Evolutionary conservation across 1,140 invertebrate genomes (phyloP).

Genomic region (Neodiprion fabricii): DNA sequence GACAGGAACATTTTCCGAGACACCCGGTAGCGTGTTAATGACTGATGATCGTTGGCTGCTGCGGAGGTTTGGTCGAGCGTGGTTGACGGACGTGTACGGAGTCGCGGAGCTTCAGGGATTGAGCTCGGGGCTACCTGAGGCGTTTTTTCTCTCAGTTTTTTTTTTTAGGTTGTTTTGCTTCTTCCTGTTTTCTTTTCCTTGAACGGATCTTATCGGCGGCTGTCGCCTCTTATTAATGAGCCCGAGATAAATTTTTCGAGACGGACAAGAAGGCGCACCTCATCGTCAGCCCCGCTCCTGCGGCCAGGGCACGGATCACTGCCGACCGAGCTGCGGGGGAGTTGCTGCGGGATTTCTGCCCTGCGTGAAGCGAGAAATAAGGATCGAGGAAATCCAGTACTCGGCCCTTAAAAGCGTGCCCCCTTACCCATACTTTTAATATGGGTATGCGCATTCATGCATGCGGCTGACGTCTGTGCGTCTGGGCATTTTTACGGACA

Average conservation of each 20-base stretch:
- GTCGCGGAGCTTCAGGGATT: neutral
- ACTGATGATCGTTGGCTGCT: neutral
- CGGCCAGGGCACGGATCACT: neutral
- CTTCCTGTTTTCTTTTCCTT: neutral
- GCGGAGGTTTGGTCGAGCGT: neutral
- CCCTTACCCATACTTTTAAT: no score
- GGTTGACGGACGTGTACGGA: conserved; percentile 6
- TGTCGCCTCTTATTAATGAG: conserved; percentile 47
- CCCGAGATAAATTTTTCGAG: conserved; percentile 35
- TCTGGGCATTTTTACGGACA: no score
- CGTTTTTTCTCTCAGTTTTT: neutral
- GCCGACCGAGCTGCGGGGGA: no score
- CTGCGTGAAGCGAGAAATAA: no score
- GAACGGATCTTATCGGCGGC: conserved; percentile 36
- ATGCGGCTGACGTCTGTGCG: no score
- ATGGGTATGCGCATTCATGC: no score
- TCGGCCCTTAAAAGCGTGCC: no score
- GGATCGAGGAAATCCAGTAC: no score
- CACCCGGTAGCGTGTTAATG: conserved; percentile 21
- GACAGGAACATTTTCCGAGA: conserved; percentile 15
- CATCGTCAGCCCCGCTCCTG: neutral
- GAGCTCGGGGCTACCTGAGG: neutral
- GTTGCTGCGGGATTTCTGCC: no score
- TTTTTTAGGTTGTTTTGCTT: neutral
- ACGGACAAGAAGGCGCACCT: conserved; percentile 12